These are phyloP conservation scores for Hippocampus comes DNA, from an alignment of 2,113 vertebrate species.

Conservation along the genomic window DNA sequence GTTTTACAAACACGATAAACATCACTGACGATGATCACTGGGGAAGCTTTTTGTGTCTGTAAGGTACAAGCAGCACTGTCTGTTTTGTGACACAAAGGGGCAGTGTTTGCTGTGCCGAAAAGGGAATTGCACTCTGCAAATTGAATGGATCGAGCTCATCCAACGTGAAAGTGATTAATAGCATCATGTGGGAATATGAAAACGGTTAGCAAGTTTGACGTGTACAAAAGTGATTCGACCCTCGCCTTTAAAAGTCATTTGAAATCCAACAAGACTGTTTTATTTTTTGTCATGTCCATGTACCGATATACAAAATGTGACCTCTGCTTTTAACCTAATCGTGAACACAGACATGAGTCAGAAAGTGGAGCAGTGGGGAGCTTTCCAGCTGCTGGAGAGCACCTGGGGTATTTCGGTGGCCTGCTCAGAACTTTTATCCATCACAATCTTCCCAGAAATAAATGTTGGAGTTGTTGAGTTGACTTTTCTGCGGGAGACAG, in stretches of 20 bases:
- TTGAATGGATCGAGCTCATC: slow-evolving; percentile 40
- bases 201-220: neutral
- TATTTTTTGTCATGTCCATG: neutral
- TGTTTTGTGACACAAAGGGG: slow-evolving; percentile 68
- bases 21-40: neutral
- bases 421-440: slow-evolving; percentile 4
- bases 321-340: neutral
- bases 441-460: slow-evolving; percentile 5
- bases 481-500: slow-evolving; percentile 18
- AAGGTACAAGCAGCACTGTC: slow-evolving; percentile 50
- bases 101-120: slow-evolving; percentile 70
- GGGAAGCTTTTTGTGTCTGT: neutral
- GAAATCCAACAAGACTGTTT: neutral
- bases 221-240: neutral
- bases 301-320: neutral
- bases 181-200: neutral
- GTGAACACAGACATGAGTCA: neutral
- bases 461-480: slow-evolving; percentile 6
- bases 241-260: neutral
- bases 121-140: slow-evolving; percentile 19
- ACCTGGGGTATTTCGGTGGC: neutral
- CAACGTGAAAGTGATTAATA: neutral
- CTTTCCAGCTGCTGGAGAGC: neutral
- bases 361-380: slow-evolving; percentile 1
- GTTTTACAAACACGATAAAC: neutral